Conservation (phyloP, 2,797 vertebrate genomes). For the Vultur gryphus region DNA sequence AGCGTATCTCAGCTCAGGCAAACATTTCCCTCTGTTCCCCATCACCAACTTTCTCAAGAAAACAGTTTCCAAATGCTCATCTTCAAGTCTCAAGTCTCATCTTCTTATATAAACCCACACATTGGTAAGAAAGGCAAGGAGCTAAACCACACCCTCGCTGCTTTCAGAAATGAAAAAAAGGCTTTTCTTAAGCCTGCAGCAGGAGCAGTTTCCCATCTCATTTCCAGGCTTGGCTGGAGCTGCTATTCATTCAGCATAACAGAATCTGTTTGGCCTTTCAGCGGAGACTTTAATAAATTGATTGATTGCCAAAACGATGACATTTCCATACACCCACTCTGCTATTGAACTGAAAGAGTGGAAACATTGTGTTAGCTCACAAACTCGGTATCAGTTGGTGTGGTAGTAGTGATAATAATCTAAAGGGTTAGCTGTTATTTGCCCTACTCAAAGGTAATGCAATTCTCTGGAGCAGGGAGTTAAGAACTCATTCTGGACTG, state of each 20-base stretch:
- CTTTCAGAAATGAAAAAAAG: neutral
- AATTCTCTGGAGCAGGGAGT: neutral
- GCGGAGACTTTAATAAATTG: constrained; percentile 31
- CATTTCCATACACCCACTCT: constrained; percentile 60
- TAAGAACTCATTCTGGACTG: neutral
- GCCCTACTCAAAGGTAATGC: neutral
- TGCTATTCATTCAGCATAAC: constrained; percentile 31
- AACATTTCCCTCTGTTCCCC: neutral
- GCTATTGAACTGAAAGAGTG: constrained; percentile 48
- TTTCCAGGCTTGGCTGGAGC: neutral
- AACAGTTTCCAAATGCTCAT: neutral
- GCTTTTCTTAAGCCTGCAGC: neutral
- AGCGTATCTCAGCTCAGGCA: neutral
- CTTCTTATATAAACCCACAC: neutral
- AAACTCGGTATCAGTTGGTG: constrained; percentile 9
- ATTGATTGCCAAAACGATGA: constrained; percentile 61
- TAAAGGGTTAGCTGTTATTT: constrained; percentile 21
- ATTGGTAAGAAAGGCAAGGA: neutral
- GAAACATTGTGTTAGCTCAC: constrained; percentile 46
- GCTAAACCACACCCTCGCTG: neutral
- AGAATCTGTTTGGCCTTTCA: constrained; percentile 46
- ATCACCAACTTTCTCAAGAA: neutral
- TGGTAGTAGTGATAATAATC: constrained; percentile 32
- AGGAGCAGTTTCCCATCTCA: neutral
- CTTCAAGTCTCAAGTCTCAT: neutral